phyloP scores from a whole-genome alignment of 2,888 invertebrate genomes.

The Dilophus febrilis region DNA sequence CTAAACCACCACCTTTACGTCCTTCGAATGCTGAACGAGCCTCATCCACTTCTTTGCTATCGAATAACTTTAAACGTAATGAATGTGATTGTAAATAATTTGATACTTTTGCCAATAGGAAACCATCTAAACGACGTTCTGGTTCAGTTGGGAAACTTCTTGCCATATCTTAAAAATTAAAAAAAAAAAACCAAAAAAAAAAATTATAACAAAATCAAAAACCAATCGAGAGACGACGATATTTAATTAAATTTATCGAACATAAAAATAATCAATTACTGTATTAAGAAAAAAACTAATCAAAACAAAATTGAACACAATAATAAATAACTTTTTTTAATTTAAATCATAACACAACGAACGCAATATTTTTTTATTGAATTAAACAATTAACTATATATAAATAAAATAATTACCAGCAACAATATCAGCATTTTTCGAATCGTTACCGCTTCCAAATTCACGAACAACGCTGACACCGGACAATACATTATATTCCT shows the following conservation, averaged over 20 bases:
- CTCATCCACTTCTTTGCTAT: constrained; percentile 40
- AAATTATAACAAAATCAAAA: no score
- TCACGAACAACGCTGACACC: constrained; percentile 60
- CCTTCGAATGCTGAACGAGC: constrained; percentile 39
- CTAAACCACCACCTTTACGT: constrained; percentile 36
- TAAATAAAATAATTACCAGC: constrained; percentile 28
- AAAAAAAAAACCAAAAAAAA: no score
- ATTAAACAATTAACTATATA: constrained; percentile 7
- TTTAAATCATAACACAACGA: no score
- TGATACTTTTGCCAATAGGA: constrained; percentile 50
- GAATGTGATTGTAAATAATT: constrained; percentile 57
- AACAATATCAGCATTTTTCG: constrained; percentile 47
- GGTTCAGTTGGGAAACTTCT: constrained; percentile 51
- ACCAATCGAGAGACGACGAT: no score
- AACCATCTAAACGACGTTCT: constrained; percentile 58
- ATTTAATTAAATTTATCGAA: no score
- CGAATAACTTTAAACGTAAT: constrained; percentile 51
- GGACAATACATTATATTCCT: constrained; percentile 48
- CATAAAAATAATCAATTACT: no score
- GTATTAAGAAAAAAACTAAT: no score
- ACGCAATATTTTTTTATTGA: not conserved
- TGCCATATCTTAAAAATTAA: no score
- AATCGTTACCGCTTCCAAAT: constrained; percentile 34
- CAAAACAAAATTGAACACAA: no score
- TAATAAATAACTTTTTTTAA: no score